These are phyloP conservation scores for Chelon auratus DNA, from an alignment of 2,797 vertebrate genomes.

Conservation along the genomic window DNA sequence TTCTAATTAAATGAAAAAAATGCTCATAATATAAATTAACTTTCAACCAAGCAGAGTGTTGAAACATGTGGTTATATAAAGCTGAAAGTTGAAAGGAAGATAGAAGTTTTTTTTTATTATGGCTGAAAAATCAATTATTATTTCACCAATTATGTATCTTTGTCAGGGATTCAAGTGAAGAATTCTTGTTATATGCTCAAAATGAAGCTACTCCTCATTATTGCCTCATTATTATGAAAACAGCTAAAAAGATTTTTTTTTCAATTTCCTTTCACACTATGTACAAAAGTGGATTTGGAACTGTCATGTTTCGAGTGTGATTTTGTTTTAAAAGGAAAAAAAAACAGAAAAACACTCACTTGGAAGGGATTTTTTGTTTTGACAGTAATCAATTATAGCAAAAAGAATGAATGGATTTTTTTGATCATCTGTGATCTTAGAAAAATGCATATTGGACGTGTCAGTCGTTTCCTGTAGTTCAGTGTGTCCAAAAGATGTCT, in stretches of 20 bases:
- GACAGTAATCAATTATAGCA: constrained; percentile 27
- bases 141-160: no score
- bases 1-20: no score
- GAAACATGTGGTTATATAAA: no score
- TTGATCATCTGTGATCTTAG: constrained; percentile 27
- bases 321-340: constrained; percentile 6
- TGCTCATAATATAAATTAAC: no score
- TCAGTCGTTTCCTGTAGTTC: constrained; percentile 23
- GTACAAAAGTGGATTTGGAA: neutral
- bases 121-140: no score
- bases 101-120: no score
- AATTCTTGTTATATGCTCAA: no score
- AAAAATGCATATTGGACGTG: constrained; percentile 32
- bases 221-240: no score
- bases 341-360: constrained; percentile 3
- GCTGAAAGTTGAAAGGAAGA: no score
- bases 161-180: no score
- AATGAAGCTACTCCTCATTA: no score
- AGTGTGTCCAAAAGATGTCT: constrained; percentile 28
- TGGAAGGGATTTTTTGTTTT: constrained; percentile 18
- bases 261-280: neutral
- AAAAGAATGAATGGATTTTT: constrained; percentile 9
- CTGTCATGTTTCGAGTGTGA: neutral
- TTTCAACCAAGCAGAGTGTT: no score
- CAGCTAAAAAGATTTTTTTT: neutral